phyloP scores from a whole-genome alignment of 2,797 vertebrate genomes.

The Manis javanica region DNA sequence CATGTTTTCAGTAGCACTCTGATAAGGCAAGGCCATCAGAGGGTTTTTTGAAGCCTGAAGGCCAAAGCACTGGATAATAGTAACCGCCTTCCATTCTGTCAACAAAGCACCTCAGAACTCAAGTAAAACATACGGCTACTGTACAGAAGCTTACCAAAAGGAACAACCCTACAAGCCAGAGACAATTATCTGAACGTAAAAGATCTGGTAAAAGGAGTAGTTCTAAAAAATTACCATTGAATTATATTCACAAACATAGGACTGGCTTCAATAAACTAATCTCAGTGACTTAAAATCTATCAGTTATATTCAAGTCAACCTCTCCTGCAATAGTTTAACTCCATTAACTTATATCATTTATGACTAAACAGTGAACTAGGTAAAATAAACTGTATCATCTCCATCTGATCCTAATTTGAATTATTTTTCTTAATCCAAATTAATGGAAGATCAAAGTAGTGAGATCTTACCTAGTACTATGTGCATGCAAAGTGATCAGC shows the following conservation, averaged over 20 bases:
- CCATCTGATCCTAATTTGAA: not conserved
- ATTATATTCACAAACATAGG: not conserved
- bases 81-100: not conserved
- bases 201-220: not conserved
- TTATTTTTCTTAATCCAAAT: not conserved
- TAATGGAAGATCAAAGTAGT: not conserved
- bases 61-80: not conserved
- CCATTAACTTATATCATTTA: not conserved
- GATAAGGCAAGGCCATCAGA: not conserved
- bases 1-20: slow-evolving; percentile 15
- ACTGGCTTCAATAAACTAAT: not conserved
- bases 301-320: not conserved
- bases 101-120: not conserved
- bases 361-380: not conserved
- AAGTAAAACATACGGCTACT: not conserved
- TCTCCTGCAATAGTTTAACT: not conserved
- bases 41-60: not conserved
- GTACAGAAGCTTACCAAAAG: not conserved
- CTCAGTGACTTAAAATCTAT: slow-evolving; percentile 7
- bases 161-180: not conserved
- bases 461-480: not conserved
- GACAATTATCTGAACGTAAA: not conserved
- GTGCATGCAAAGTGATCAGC: not conserved
- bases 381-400: not conserved
- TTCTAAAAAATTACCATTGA: not conserved